Percentiles rank a stretch among this genome's conserved stretches.
Evolutionary conservation across 2,888 invertebrate genomes (phyloP).

Genomic region (Limnephilus marmoratus): DNA sequence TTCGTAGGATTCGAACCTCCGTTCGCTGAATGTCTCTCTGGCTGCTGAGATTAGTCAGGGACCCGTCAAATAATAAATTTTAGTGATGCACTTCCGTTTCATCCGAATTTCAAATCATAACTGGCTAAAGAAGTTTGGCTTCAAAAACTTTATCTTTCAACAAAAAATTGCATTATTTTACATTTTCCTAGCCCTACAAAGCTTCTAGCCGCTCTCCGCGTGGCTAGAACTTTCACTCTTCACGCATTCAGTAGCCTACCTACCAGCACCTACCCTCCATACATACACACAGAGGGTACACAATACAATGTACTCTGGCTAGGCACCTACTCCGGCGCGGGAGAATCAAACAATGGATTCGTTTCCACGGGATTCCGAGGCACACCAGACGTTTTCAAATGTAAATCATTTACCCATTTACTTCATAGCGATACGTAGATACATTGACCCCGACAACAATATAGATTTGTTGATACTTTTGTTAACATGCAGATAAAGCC

Average conservation of each 20-base stretch:
- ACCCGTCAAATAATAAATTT: too few relatives aligned
- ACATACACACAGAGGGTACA: neutral
- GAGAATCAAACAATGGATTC: constrained; percentile 55
- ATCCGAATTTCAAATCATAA: too few relatives aligned
- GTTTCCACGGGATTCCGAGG: constrained; percentile 57
- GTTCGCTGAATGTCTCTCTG: too few relatives aligned
- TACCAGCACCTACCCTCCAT: neutral
- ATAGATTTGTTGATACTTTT: constrained; percentile 27
- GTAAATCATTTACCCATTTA: constrained; percentile 49
- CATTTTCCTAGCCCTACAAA: neutral
- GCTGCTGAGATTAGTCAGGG: too few relatives aligned
- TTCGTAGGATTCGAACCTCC: too few relatives aligned
- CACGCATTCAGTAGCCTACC: constrained; percentile 9
- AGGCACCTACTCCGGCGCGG: neutral
- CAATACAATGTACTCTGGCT: constrained; percentile 20
- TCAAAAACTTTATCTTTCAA: too few relatives aligned
- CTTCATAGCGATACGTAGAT: neutral
- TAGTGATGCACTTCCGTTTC: too few relatives aligned
- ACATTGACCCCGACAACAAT: constrained; percentile 55
- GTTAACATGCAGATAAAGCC: constrained; percentile 18
- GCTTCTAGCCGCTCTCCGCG: neutral
- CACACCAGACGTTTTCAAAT: constrained; percentile 43
- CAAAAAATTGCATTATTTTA: neutral
- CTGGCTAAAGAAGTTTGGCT: too few relatives aligned
- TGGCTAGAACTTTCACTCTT: constrained; percentile 55